Base-by-base conservation (phyloP, 2,113 vertebrate species). In the Pluvialis apricaria region DNA sequence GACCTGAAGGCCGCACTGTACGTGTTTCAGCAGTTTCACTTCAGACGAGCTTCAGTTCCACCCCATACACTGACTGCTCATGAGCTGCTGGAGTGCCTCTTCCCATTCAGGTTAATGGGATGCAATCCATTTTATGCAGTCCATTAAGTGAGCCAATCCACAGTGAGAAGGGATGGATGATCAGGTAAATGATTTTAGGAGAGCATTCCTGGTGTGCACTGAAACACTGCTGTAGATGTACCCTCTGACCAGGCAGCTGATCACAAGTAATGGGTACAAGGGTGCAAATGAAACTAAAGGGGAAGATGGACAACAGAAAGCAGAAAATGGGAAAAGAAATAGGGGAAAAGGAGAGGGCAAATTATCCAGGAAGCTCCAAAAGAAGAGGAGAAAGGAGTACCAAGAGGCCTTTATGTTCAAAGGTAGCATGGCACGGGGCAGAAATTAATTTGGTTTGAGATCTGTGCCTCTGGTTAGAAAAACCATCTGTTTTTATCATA, bases 291-390 rank as follows among this genome's bases (percentile, higher is more conserved):
- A 90, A 92, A 87, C 15, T n/a, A 66, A 45, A 57, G 55, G 10
- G 13, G 28, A 81, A 60, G 29, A 71, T 45, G 31, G 31, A 9
- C 14, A 88, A 51, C 29, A 60, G 64, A 36, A 78, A 58, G 6
- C 34, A 83, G 24, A 58, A 81, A 75, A 81, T 11, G 2, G 32
- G 36, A 61, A 65, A 38, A 64, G 6, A 31, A 69, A 58, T 72
- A 7, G 3, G 15, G 6, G 7, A 1, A 17, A 68, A 44, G 0
- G 3, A 54, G 73, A 26, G 7, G 8, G 4, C 31, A 66, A 66
- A 32, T 49, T 77, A 49, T 17, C 25, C 4, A 57, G 9, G 38
- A 92, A 64, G 5, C 54, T 87, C 36, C 1, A 1, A 82, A 82
- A 62, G 8, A 54, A 45, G 28, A 92, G 21, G 28, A 12, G 2